Base-by-base conservation (phyloP, 2,888 invertebrate species). In the Saturnia pavonia region DNA sequence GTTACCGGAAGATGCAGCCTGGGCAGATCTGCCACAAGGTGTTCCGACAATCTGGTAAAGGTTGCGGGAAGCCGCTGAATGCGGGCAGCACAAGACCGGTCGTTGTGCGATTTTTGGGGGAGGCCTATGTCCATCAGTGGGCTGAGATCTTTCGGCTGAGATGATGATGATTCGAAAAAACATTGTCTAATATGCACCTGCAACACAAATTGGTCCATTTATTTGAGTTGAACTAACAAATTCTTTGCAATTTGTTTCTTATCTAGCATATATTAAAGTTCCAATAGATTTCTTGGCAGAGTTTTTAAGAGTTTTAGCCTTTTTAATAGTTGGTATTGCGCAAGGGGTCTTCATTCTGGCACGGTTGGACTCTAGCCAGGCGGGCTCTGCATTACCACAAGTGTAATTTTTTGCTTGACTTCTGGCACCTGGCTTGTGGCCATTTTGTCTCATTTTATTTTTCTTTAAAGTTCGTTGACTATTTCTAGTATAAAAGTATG, bases 341-440 rank as follows among this genome's bases (percentile, higher is more conserved):
- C 82, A 82, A 83, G 76, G 74, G 78, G 77, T 79, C 77, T 76
- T 77, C 73, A 77, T 76, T 74, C 77, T 85, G 86, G 84, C 85
- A 86, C 84, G 84, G 78, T 90, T 91, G 91, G 91, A 88, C 80
- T 68, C 43, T 66, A 74, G 87, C 91, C 90, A 91, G 86, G 70
- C 74, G 74, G 77, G 77, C 73, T 79, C 82, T 84, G 81, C 83
- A 85, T 80, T 86, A 82, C 78, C 84, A 83, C 79, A 80, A 83
- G 75, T 77, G 75, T 78, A 78, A 77, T 84, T 87, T 88, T 87
- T 88, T 83, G 78, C 74, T 77, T 84, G 81, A 82, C 81, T 80
- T 82, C 80, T 77, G 75, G 76, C 75, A 84, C 84, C 87, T 90
- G 90, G 88, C 84, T 75, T 77, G 72, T 78, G 71, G 91, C 89